A percentile compares a stretch with the other conserved stretches of the same genome.
phyloP scores from a whole-genome alignment of 2,888 invertebrate genomes.

The Girardia tigrina region DNA sequence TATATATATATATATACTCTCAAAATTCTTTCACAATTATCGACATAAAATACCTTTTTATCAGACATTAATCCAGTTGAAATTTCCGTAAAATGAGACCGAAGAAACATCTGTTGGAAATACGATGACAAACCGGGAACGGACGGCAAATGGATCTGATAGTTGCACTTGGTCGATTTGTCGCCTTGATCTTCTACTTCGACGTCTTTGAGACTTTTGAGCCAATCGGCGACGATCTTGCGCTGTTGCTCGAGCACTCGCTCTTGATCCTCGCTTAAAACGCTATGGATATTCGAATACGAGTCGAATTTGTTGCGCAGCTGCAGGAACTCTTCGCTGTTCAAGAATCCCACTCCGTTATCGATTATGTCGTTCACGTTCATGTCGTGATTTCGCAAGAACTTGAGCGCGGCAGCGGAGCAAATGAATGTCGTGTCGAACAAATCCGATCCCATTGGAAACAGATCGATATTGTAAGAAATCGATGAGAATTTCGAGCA shows the following conservation, averaged over 20 bases:
- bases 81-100: background rate
- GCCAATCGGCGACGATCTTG: background rate
- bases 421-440: slow-evolving; percentile 27
- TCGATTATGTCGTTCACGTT: slow-evolving; percentile 32
- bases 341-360: slow-evolving; percentile 30
- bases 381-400: slow-evolving; percentile 31
- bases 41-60: too few species aligned
- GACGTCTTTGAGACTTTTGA: background rate
- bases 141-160: background rate
- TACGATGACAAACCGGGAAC: background rate
- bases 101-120: background rate
- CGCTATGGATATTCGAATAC: background rate
- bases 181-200: background rate
- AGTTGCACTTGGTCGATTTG: too few species aligned
- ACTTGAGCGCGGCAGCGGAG: slow-evolving; percentile 30
- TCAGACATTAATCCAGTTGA: too few species aligned
- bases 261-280: slow-evolving; percentile 24
- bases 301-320: background rate
- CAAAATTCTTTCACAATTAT: too few species aligned
- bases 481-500: slow-evolving; percentile 3
- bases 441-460: slow-evolving; percentile 30
- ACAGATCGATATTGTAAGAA: slow-evolving; percentile 29
- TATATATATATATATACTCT: too few species aligned
- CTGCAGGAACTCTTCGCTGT: background rate
- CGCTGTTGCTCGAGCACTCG: background rate